These are phyloP conservation scores for Dolichoris vasculosae DNA, from an alignment of 1,140 invertebrate species.

Conservation along the genomic window DNA sequence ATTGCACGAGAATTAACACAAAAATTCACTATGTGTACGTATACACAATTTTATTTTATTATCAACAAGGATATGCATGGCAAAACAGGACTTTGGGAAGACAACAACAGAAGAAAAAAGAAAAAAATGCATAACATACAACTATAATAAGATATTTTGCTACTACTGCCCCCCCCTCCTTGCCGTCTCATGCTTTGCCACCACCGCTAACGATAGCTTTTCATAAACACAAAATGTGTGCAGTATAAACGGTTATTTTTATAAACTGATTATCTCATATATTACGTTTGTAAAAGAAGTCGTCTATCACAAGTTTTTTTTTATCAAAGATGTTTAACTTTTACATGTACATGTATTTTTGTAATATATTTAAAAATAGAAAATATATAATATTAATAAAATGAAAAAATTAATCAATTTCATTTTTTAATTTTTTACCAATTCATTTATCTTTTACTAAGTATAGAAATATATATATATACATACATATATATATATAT, in stretches of 20 bases:
- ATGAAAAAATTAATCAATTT: background rate
- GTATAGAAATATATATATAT: no score
- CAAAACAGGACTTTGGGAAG: slow-evolving; percentile 46
- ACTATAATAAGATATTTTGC: slow-evolving; percentile 9
- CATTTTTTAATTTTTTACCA: background rate
- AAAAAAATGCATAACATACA: slow-evolving; percentile 37
- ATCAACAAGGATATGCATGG: slow-evolving; percentile 40
- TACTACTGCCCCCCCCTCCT: slow-evolving; percentile 38
- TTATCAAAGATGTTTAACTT: background rate
- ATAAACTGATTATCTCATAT: background rate
- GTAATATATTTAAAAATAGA: background rate
- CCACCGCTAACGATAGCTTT: slow-evolving; percentile 42
- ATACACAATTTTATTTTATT: slow-evolving; percentile 32
- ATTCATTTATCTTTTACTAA: background rate
- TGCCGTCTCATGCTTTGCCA: slow-evolving; percentile 50
- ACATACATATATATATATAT: no score
- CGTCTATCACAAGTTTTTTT: background rate
- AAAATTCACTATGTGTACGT: slow-evolving; percentile 36
- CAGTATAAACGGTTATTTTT: background rate
- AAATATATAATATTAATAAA: background rate
- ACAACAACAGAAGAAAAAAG: slow-evolving; percentile 36
- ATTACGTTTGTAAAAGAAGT: background rate
- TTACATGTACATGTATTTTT: background rate
- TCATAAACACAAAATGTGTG: slow-evolving; percentile 13
- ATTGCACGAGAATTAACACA: slow-evolving; percentile 45